Evolutionary conservation across 2,113 vertebrate species (phyloP).

Genomic region (Lonchura striata): DNA sequence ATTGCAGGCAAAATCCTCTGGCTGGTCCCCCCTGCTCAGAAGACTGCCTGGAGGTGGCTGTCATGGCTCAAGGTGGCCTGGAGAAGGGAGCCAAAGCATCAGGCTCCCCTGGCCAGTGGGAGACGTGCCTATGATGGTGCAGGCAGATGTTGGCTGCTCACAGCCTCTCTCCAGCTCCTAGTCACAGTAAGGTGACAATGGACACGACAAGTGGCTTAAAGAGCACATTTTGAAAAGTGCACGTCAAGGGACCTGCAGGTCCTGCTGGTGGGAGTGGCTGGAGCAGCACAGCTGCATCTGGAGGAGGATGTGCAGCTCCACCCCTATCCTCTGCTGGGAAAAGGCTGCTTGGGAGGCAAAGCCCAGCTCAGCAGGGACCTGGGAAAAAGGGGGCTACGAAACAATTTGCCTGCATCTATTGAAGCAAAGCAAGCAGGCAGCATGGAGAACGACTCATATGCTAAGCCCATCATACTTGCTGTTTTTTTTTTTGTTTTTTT

Average conservation of each 20-base stretch:
- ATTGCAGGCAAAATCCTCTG: background rate
- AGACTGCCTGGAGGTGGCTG: background rate
- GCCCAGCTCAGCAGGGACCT: background rate
- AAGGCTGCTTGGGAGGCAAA: background rate
- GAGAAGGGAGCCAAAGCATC: background rate
- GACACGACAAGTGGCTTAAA: background rate
- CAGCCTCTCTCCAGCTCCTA: background rate
- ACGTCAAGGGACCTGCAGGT: accelerated
- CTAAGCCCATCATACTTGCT: background rate
- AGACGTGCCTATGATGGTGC: background rate
- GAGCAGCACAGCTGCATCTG: background rate
- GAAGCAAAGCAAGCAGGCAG: background rate
- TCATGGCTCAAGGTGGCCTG: accelerated
- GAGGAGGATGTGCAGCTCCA: background rate
- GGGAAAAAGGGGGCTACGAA: background rate
- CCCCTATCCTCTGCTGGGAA: accelerated
- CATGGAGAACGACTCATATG: background rate
- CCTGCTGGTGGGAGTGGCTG: accelerated
- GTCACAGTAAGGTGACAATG: background rate
- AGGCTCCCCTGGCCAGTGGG: accelerated
- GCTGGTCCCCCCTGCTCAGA: background rate
- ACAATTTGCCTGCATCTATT: background rate
- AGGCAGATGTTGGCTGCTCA: background rate
- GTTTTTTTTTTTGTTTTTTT: background rate
- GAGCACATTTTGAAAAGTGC: background rate